Evolutionary conservation across 2,113 vertebrate genomes (phyloP).

Genomic region (Pseudorhombus dupliciocellatus): DNA sequence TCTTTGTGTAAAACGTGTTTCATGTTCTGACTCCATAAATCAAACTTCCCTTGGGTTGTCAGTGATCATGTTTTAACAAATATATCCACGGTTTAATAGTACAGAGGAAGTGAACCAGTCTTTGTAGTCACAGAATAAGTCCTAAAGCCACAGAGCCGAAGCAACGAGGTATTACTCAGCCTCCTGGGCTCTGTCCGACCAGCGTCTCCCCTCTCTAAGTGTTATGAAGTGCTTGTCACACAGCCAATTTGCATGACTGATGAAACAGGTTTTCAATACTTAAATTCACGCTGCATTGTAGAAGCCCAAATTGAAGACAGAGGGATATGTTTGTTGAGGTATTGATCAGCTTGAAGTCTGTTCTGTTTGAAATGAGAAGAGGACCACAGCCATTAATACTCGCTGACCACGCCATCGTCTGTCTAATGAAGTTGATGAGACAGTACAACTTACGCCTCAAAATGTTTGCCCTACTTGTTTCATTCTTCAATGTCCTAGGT

Average conservation of each 20-base stretch:
- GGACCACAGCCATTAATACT: background rate
- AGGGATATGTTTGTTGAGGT: background rate
- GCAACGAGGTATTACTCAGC: slow-evolving; percentile 47
- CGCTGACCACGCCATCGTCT: no score
- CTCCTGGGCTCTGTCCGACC: slow-evolving; percentile 25
- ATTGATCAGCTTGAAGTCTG: background rate
- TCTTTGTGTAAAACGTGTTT: background rate
- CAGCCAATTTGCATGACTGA: slow-evolving; percentile 79
- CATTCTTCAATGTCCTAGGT: background rate
- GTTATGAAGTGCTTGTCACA: slow-evolving; percentile 75
- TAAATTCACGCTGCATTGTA: slow-evolving; percentile 42
- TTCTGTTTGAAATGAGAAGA: background rate
- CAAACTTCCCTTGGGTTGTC: slow-evolving; percentile 26
- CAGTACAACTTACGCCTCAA: background rate
- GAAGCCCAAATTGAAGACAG: slow-evolving; percentile 23
- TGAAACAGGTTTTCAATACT: slow-evolving; percentile 51
- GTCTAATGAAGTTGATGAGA: no score
- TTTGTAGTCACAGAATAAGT: slow-evolving; percentile 35
- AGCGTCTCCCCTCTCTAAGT: slow-evolving; percentile 54
- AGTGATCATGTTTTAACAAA: slow-evolving; percentile 25
- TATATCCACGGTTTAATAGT: slow-evolving; percentile 3
- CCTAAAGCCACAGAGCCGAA: slow-evolving; percentile 27
- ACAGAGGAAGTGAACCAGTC: slow-evolving; percentile 25
- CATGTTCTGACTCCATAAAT: slow-evolving; percentile 34
- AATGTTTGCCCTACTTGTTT: background rate